Percentiles rank a stretch among this genome's conserved stretches.
phyloP scores from a whole-genome alignment of 1,140 invertebrate species.

The Drosophila mayri region DNA sequence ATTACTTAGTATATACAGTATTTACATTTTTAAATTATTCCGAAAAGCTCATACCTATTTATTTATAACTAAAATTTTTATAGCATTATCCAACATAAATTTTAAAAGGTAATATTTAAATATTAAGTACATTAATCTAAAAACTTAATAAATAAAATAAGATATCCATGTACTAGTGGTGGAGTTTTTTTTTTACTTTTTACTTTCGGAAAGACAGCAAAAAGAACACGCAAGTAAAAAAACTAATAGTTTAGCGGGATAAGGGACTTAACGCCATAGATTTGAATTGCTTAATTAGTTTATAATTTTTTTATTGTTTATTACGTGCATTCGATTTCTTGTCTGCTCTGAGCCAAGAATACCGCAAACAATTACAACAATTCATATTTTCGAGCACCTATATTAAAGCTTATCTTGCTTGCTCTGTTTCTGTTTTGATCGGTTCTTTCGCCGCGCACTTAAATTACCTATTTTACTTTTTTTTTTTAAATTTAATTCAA shows the following conservation, averaged over 20 bases:
- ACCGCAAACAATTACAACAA: too few species aligned
- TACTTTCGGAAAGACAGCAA: not conserved
- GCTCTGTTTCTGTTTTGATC: too few species aligned
- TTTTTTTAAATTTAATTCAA: too few species aligned
- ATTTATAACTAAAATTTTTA: constrained; percentile 32
- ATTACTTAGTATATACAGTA: constrained; percentile 61
- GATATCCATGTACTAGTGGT: constrained; percentile 33
- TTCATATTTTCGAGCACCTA: too few species aligned
- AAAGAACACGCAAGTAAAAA: not conserved
- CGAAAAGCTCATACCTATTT: constrained; percentile 25
- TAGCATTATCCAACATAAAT: constrained; percentile 41
- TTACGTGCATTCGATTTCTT: too few species aligned
- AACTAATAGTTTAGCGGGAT: not conserved
- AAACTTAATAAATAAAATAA: constrained; percentile 49
- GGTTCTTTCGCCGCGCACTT: too few species aligned
- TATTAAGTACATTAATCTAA: constrained; percentile 35
- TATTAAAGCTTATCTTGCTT: too few species aligned
- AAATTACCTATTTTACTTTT: too few species aligned
- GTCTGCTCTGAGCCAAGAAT: too few species aligned
- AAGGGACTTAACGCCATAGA: too few species aligned
- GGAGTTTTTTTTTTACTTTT: not conserved
- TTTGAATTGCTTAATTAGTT: too few species aligned
- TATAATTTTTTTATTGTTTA: too few species aligned
- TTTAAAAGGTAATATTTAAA: constrained; percentile 45
- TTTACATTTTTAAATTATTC: constrained; percentile 49